These are phyloP conservation scores for Acestrorhynchus altus DNA, from an alignment of 2,797 vertebrate species.

Conservation along the genomic window DNA sequence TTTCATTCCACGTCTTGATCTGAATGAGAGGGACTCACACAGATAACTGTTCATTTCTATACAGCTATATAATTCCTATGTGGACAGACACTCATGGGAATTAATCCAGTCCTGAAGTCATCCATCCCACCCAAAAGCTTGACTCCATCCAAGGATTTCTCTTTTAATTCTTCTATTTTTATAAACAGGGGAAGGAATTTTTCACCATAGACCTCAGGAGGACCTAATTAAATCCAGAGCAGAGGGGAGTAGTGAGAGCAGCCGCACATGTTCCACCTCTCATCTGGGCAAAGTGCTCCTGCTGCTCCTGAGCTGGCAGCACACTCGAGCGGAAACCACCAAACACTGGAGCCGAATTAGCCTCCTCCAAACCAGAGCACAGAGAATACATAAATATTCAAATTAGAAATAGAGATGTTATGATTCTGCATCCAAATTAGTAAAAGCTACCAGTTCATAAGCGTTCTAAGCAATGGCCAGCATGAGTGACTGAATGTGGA, in stretches of 20 bases:
- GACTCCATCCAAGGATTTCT: neutral
- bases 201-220: slow-evolving; percentile 58
- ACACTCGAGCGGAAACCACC: slow-evolving; percentile 32
- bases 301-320: slow-evolving; percentile 51
- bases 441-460: no score
- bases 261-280: slow-evolving; percentile 44
- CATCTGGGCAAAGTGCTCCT: slow-evolving; percentile 56
- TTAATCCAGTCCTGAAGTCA: neutral
- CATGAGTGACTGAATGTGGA: no score
- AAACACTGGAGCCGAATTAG: neutral
- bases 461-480: no score
- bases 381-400: neutral
- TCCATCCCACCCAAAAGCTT: slow-evolving; percentile 4
- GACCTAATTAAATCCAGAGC: slow-evolving; percentile 69
- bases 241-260: slow-evolving; percentile 8
- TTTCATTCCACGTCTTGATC: neutral
- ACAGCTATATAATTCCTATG: slow-evolving; percentile 1
- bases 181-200: slow-evolving; percentile 56
- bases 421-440: no score
- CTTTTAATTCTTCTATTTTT: neutral
- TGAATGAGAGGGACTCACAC: neutral
- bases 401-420: no score
- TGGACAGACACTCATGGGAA: neutral
- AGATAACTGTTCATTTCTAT: neutral
- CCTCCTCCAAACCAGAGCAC: neutral